Conservation (phyloP, 2,888 invertebrate genomes). For the Caenorhabditis virilis region DNA sequence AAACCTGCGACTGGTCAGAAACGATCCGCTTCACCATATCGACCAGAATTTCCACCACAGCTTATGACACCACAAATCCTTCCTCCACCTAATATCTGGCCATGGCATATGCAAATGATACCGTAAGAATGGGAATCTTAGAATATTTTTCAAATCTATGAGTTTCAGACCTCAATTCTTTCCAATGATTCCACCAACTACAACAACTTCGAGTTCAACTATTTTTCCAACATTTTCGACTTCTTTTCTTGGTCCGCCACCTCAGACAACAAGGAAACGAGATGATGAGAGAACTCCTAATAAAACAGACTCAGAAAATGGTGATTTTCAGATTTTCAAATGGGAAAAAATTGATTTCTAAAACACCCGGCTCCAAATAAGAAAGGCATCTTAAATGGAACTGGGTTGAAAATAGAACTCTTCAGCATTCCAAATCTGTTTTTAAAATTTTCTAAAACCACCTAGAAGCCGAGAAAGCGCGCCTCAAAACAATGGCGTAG, state of each 20-base stretch:
- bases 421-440: no score
- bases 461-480: no score
- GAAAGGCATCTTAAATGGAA: no score
- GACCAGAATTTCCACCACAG: constrained; percentile 5
- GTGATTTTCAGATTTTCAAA: no score
- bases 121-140: no score
- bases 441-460: no score
- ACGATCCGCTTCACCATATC: not conserved
- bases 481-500: no score
- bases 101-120: not conserved
- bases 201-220: not conserved
- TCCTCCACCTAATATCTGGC: not conserved
- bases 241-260: not conserved
- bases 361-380: no score
- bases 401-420: no score
- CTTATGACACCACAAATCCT: constrained; percentile 7
- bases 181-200: constrained; percentile 9
- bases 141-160: no score
- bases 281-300: not conserved
- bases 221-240: not conserved
- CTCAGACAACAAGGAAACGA: not conserved
- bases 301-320: not conserved
- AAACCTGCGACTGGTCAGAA: constrained; percentile 20
- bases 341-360: no score
- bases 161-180: constrained; percentile 5